phyloP scores from a whole-genome alignment of 2,113 vertebrate species.

The Trachemys scripta region DNA sequence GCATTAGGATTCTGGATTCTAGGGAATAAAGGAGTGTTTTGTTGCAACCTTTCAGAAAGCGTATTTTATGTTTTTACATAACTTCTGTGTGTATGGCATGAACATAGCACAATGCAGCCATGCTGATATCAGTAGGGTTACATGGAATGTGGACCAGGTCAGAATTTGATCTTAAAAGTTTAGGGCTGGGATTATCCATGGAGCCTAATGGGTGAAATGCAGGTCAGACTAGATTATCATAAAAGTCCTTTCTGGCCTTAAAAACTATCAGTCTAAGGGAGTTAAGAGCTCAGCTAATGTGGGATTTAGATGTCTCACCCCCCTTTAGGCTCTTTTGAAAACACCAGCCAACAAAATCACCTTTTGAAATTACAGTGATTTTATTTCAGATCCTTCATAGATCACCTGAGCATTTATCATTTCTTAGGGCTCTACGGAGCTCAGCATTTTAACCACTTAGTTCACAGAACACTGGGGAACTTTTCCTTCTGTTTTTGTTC shows the following conservation, averaged over 20 bases:
- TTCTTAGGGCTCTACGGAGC: not conserved
- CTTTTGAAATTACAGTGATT: not conserved
- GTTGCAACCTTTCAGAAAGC: too few species aligned
- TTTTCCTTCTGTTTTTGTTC: not conserved
- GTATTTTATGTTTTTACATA: too few species aligned
- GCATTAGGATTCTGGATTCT: too few species aligned
- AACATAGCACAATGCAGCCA: too few species aligned
- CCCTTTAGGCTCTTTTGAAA: not conserved
- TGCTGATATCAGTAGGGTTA: too few species aligned
- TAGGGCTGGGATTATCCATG: not conserved
- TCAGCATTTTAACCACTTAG: conserved; percentile 1
- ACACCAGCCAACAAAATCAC: not conserved
- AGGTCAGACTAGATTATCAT: not conserved
- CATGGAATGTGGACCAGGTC: too few species aligned
- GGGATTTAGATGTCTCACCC: not conserved
- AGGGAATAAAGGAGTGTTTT: too few species aligned
- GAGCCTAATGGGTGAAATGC: not conserved
- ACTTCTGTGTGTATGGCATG: too few species aligned
- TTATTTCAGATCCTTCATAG: conserved; percentile 5
- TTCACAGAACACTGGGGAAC: not conserved
- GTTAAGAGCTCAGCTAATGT: not conserved
- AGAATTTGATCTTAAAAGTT: not conserved
- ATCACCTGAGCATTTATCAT: not conserved
- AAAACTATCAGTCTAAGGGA: not conserved
- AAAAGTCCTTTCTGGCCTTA: not conserved